Evolutionary conservation across 2,888 invertebrate species (phyloP).

Genomic region (Entomobrya proxima): DNA sequence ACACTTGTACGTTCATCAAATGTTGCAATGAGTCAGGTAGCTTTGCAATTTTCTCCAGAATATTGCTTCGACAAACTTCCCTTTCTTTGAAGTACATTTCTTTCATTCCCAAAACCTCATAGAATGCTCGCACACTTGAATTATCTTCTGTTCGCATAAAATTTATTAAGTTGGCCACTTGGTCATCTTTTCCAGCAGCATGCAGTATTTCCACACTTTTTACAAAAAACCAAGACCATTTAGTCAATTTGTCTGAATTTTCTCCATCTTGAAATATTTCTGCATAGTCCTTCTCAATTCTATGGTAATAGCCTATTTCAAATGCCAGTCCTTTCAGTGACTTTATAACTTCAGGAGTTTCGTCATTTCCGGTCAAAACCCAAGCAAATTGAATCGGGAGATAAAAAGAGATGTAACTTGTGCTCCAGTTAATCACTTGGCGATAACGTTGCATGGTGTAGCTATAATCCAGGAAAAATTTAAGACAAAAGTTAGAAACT

Average conservation of each 20-base stretch:
- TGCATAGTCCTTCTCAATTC: not conserved
- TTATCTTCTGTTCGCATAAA: too few species aligned
- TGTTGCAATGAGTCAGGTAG: too few species aligned
- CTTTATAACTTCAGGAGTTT: not conserved
- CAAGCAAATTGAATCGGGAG: not conserved
- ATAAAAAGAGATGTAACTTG: not conserved
- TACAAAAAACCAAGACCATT: not conserved
- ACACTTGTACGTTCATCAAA: too few species aligned
- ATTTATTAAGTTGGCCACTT: too few species aligned
- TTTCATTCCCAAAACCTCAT: too few species aligned
- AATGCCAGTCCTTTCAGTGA: not conserved
- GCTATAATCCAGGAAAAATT: not conserved
- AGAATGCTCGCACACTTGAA: too few species aligned
- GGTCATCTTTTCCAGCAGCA: too few species aligned
- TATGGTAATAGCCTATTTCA: not conserved
- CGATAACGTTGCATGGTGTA: not conserved
- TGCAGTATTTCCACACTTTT: not conserved
- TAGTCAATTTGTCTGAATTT: not conserved
- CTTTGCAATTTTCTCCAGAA: too few species aligned
- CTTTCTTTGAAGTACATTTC: too few species aligned
- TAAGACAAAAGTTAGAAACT: too few species aligned
- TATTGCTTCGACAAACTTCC: too few species aligned
- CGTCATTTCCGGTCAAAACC: not conserved
- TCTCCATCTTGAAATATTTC: not conserved
- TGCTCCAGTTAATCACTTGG: not conserved